Evolutionary conservation across 1,140 invertebrate species (phyloP).

Genomic region (Heterodera carotae): DNA sequence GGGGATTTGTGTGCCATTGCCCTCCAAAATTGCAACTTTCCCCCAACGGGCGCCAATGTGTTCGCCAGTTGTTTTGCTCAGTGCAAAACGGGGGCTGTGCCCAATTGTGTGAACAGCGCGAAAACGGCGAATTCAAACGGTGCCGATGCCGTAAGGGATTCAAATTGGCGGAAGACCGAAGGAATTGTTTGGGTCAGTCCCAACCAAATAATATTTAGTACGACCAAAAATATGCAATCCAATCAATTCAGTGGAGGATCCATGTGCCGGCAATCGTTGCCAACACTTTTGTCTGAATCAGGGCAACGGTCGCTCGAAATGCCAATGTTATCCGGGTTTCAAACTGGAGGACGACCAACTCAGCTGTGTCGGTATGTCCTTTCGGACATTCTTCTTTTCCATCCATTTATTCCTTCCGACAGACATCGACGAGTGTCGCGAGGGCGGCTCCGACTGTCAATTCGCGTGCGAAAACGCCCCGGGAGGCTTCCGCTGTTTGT

Average conservation of each 20-base stretch:
- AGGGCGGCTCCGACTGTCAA: conserved; percentile 22
- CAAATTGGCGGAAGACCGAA: conserved; percentile 31
- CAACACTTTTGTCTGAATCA: conserved; percentile 63
- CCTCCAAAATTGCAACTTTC: conserved; percentile 32
- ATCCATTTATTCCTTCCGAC: background rate
- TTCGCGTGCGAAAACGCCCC: conserved; percentile 78
- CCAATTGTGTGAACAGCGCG: conserved; percentile 54
- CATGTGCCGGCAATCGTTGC: conserved; percentile 35
- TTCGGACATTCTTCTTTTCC: conserved; percentile 2
- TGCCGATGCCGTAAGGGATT: conserved; percentile 26
- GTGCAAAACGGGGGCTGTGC: conserved; percentile 51
- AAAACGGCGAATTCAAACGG: conserved; percentile 66
- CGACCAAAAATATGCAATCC: background rate
- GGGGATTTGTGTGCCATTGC: conserved; percentile 41
- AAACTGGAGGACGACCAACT: conserved; percentile 57
- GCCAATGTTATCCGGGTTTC: conserved; percentile 68
- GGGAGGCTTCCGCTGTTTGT: conserved; percentile 87
- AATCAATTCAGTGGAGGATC: conserved; percentile 37
- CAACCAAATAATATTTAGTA: too few species aligned
- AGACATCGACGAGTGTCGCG: conserved; percentile 59
- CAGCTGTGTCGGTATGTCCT: conserved; percentile 66
- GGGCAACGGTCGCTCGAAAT: conserved; percentile 67
- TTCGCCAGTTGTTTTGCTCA: conserved; percentile 46
- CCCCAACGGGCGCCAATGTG: conserved; percentile 45
- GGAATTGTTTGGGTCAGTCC: conserved; percentile 15